Conservation (phyloP, 2,888 invertebrate species). For the Aleiodes testaceus region DNA sequence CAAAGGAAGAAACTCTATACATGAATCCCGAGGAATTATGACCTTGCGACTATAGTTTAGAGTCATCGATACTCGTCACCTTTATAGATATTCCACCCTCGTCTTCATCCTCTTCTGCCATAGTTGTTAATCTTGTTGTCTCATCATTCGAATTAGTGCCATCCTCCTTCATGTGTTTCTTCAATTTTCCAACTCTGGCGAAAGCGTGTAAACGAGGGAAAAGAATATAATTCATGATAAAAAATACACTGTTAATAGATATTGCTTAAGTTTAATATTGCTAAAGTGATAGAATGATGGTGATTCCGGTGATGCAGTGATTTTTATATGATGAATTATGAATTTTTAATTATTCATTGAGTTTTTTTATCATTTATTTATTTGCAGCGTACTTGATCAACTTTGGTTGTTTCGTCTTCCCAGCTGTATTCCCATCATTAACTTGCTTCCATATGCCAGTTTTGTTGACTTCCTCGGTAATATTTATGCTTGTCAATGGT, state of each 20-base stretch:
- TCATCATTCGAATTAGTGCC: slow-evolving; percentile 75
- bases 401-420: slow-evolving; percentile 61
- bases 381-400: slow-evolving; percentile 62
- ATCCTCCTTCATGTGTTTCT: slow-evolving; percentile 82
- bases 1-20: not conserved
- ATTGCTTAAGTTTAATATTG: slow-evolving; percentile 1
- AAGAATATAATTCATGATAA: not conserved
- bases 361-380: slow-evolving; percentile 10
- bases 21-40: not conserved
- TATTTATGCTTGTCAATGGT: slow-evolving; percentile 88
- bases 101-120: slow-evolving; percentile 89
- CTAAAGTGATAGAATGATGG: slow-evolving; percentile 33
- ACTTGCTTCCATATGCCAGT: slow-evolving; percentile 96
- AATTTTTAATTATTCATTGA: slow-evolving; percentile 1
- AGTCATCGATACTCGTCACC: slow-evolving; percentile 74
- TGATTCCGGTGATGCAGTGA: slow-evolving; percentile 36
- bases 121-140: slow-evolving; percentile 83
- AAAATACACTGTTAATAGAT: not conserved
- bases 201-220: not conserved
- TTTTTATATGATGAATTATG: slow-evolving; percentile 3
- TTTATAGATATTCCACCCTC: slow-evolving; percentile 77
- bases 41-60: slow-evolving; percentile 40
- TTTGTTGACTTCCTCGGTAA: slow-evolving; percentile 94
- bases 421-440: slow-evolving; percentile 79
- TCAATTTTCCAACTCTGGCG: slow-evolving; percentile 77